Evolutionary conservation across 2,888 invertebrate genomes (phyloP), one percentile per base, ranked within the genome.

Genomic region (Cyrtodaria siliqua): DNA sequence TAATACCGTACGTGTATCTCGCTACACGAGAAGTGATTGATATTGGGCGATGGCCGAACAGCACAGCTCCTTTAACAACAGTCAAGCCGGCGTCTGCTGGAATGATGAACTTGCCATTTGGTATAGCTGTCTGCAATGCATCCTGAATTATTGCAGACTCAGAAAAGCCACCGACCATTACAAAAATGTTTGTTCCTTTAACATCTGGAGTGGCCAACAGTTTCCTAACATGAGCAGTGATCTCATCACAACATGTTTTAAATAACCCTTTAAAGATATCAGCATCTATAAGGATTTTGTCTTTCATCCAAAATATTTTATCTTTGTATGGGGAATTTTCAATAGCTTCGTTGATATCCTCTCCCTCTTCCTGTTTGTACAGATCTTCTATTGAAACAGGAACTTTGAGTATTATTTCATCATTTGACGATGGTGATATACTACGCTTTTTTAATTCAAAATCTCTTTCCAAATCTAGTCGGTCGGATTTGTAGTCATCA

Each of bases 151-250:
- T 9, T 0, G 50, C 52, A n/a, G 55, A 69, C 40, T 69, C 61
- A 1, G 69, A 69, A n/a, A 61, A 69, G 8, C 69, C 69, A 53
- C 69, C 69, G 2, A 69, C 66, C 40, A 66, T 14, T 9, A 57
- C 23, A 57, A 57, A 57, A 3, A 42, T 24, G 18, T 42, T 40
- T 23, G 44, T 42, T 8, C 23, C 57, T 42, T 24, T 57, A 6
- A 57, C 20, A 14, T 3, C 57, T 42, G 57, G 44, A 9, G 23
- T 42, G 4, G 20, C 24, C 9, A 42, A 6, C 24, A 57, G 40
- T 16, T 57, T 26, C 40, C 42, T 57, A n/a, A 57, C 24, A 16
- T 57, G 57, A 14, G 14, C 14, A 23, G 14, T 40, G 4, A 57
- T 57, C 23, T 57, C n/a, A n/a, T n/a, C n/a, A n/a, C n/a, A n/a